These are phyloP conservation scores for Diabrotica virgifera DNA, from an alignment of 1,140 invertebrate species.

Conservation along the genomic window DNA sequence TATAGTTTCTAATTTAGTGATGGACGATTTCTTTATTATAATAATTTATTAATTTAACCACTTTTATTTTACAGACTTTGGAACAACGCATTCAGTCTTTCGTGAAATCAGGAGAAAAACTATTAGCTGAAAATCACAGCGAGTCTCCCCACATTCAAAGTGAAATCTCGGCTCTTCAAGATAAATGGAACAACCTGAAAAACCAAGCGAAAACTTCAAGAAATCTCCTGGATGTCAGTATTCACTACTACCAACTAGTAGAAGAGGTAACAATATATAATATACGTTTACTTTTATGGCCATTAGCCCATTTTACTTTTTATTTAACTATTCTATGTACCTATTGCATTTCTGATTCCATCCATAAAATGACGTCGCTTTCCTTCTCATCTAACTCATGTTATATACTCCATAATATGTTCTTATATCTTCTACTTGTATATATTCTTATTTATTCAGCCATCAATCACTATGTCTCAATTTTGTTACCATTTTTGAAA, in stretches of 20 bases:
- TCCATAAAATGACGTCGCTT: too few relatives aligned
- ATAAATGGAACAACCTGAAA: constrained; percentile 72
- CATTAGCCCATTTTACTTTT: too few relatives aligned
- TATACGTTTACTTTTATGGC: too few relatives aligned
- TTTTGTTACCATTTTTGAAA: too few relatives aligned
- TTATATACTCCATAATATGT: too few relatives aligned
- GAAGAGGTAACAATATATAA: constrained; percentile 47
- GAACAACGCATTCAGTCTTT: constrained; percentile 73
- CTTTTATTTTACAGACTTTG: constrained; percentile 56
- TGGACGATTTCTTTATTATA: not conserved
- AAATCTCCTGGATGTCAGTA: constrained; percentile 54
- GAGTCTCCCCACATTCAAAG: constrained; percentile 59
- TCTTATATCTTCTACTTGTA: too few relatives aligned
- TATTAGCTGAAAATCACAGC: constrained; percentile 57
- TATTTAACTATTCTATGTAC: too few relatives aligned
- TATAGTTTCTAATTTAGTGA: too few relatives aligned
- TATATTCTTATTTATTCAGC: too few relatives aligned
- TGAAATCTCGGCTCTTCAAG: constrained; percentile 65
- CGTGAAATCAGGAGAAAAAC: constrained; percentile 65
- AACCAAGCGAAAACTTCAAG: constrained; percentile 65
- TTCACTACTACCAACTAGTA: constrained; percentile 58
- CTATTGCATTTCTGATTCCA: too few relatives aligned
- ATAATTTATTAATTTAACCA: not conserved
- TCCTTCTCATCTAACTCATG: too few relatives aligned
- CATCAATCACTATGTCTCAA: too few relatives aligned